Evolutionary conservation across 2,113 vertebrate genomes (phyloP).

Genomic region (Octodon degus): DNA sequence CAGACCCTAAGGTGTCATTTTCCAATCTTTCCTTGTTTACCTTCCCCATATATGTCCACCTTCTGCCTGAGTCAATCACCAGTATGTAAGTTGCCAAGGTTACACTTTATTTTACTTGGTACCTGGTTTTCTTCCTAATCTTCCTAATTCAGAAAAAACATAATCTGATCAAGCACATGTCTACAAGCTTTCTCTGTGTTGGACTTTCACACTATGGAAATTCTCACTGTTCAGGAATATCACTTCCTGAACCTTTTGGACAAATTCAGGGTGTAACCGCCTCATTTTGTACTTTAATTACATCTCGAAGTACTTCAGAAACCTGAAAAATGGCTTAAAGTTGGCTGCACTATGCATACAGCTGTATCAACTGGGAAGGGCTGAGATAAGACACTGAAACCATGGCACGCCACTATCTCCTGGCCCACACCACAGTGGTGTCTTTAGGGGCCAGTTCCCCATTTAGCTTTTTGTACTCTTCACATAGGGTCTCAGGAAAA

Average conservation of each 20-base stretch:
- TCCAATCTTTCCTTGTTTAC: not conserved
- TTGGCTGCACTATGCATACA: not conserved
- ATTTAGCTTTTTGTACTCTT: not conserved
- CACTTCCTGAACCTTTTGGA: slow-evolving; percentile 30
- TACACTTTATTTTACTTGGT: not conserved
- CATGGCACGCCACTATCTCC: not conserved
- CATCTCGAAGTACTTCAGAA: slow-evolving; percentile 41
- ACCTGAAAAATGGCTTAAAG: not conserved
- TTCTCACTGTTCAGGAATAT: slow-evolving; percentile 15
- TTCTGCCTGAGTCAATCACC: not conserved
- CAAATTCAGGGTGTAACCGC: not conserved
- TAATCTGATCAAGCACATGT: not conserved
- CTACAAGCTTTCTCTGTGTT: slow-evolving; percentile 12
- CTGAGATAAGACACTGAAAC: not conserved
- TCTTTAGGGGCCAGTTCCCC: not conserved
- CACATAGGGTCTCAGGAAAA: not conserved
- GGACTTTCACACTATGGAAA: slow-evolving; percentile 10
- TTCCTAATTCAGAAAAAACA: slow-evolving; percentile 49
- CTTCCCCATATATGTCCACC: not conserved
- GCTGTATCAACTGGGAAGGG: not conserved
- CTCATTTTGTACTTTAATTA: slow-evolving; percentile 27
- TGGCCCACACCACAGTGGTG: not conserved
- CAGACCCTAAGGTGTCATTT: not conserved
- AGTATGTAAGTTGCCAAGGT: slow-evolving; percentile 24
- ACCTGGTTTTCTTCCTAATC: slow-evolving; percentile 5